These are phyloP conservation scores for Lacanobia wlatinum DNA, from an alignment of 2,888 invertebrate genomes.

Conservation along the genomic window DNA sequence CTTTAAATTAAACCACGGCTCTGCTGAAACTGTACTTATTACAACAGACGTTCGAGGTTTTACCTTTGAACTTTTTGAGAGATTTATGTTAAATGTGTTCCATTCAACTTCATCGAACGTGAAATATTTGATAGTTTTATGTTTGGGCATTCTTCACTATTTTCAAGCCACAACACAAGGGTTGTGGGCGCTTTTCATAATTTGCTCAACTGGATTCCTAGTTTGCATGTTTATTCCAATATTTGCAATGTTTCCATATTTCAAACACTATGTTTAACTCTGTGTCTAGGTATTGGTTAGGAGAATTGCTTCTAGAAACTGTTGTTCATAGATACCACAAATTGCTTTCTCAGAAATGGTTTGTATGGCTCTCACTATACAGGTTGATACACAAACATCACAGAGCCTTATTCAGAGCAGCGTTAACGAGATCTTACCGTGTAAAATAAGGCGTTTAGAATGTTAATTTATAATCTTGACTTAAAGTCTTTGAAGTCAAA, in stretches of 20 bases:
- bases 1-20: slow-evolving; percentile 84
- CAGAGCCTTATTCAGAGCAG: background rate
- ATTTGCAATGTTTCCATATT: slow-evolving; percentile 1
- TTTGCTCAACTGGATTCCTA: slow-evolving; percentile 3
- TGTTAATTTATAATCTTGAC: background rate
- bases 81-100: slow-evolving; percentile 59
- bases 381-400: slow-evolving; percentile 10
- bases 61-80: slow-evolving; percentile 71
- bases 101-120: slow-evolving; percentile 54
- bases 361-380: slow-evolving; percentile 28
- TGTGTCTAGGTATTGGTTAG: background rate
- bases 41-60: slow-evolving; percentile 66
- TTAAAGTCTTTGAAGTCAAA: background rate
- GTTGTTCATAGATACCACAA: slow-evolving; percentile 17
- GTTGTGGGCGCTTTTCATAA: slow-evolving; percentile 29
- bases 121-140: slow-evolving; percentile 49
- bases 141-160: slow-evolving; percentile 42
- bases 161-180: slow-evolving; percentile 40
- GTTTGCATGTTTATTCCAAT: slow-evolving; percentile 1
- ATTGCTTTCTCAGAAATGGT: slow-evolving; percentile 27
- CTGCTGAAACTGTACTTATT: slow-evolving; percentile 73
- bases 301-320: slow-evolving; percentile 19
- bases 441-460: background rate
- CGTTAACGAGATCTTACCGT: background rate
- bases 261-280: background rate